A percentile compares a stretch with the other conserved stretches of the same genome.
Evolutionary conservation across 2,888 invertebrate genomes (phyloP).

Genomic region (Lepidocyrtoides sp.): DNA sequence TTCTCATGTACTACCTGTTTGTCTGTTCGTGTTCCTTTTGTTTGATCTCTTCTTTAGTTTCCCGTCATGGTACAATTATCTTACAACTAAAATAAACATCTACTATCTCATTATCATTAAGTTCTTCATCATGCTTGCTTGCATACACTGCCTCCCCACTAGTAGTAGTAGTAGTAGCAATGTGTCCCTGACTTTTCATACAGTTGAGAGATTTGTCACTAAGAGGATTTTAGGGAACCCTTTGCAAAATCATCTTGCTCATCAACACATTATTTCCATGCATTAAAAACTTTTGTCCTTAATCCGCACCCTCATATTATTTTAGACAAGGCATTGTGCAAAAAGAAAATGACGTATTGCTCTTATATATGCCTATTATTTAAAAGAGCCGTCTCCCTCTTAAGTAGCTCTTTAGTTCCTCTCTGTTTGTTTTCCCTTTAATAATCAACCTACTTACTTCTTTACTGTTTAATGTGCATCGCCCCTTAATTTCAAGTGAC

Average conservation of each 20-base stretch:
- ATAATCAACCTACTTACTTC: background rate
- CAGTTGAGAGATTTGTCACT: slow-evolving; percentile 18
- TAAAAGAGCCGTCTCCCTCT: background rate
- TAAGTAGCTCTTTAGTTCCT: background rate
- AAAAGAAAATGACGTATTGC: slow-evolving; percentile 17
- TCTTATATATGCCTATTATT: slow-evolving; percentile 8
- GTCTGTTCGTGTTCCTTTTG: too few species aligned
- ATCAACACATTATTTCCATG: background rate
- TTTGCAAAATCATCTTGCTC: slow-evolving; percentile 47
- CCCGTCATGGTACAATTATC: background rate
- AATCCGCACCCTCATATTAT: background rate
- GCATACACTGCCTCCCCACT: background rate
- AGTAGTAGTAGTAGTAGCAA: too few species aligned
- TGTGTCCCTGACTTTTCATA: background rate
- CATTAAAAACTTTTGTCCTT: background rate
- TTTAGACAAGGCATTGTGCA: background rate
- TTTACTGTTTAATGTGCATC: background rate
- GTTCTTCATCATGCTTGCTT: too few species aligned
- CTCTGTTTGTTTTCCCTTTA: background rate
- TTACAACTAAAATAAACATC: background rate
- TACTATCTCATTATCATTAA: background rate
- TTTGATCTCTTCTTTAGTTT: background rate
- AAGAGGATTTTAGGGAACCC: slow-evolving; percentile 55
- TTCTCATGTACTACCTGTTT: too few species aligned
- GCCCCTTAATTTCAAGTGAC: background rate